These are phyloP conservation scores for Thaumetopoea pityocampa DNA, from an alignment of 1,140 invertebrate genomes.

Conservation along the genomic window DNA sequence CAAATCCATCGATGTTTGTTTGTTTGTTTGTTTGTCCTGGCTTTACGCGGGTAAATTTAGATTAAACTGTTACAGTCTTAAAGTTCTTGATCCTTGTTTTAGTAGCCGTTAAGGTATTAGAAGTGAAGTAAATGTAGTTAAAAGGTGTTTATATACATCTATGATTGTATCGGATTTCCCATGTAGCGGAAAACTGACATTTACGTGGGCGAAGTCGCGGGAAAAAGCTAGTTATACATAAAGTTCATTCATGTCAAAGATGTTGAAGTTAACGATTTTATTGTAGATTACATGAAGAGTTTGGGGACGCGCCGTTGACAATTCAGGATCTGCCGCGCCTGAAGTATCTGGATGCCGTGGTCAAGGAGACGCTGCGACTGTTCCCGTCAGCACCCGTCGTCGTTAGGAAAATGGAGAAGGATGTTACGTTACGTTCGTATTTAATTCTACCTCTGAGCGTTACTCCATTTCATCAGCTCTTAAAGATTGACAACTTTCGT, in stretches of 20 bases:
- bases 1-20: too few species aligned
- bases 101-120: too few species aligned
- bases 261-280: neutral
- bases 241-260: too few species aligned
- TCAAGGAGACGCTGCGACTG: slow-evolving; percentile 11
- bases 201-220: too few species aligned
- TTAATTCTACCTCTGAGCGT: neutral
- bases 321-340: slow-evolving; percentile 5
- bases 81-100: too few species aligned
- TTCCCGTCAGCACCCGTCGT: slow-evolving; percentile 10
- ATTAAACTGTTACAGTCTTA: too few species aligned
- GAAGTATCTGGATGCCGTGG: slow-evolving; percentile 12
- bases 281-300: slow-evolving; percentile 8
- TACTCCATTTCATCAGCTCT: neutral
- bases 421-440: slow-evolving; percentile 12
- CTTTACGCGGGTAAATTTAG: too few species aligned
- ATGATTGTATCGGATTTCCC: too few species aligned
- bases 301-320: slow-evolving; percentile 1
- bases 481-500: neutral
- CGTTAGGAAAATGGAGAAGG: slow-evolving; percentile 6
- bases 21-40: too few species aligned
- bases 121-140: too few species aligned
- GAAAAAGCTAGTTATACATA: neutral
- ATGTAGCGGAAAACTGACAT: too few species aligned
- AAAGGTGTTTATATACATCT: too few species aligned